phyloP scores from a whole-genome alignment of 2,113 vertebrate species.

The Phasianus colchicus region DNA sequence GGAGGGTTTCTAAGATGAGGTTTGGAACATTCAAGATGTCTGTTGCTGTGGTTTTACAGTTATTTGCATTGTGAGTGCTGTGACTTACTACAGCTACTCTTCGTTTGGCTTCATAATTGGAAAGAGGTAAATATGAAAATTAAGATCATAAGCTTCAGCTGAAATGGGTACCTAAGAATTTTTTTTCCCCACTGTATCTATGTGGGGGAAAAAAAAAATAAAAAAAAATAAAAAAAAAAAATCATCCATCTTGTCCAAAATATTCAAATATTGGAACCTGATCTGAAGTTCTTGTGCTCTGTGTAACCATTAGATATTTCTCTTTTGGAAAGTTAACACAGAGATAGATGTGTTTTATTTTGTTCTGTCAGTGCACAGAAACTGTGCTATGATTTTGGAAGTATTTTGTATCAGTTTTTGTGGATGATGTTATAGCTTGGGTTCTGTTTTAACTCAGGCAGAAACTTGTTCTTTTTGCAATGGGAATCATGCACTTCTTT shows the following conservation, averaged over 20 bases:
- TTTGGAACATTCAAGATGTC: neutral
- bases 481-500: neutral
- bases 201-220: neutral
- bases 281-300: neutral
- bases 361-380: neutral
- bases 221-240: neutral
- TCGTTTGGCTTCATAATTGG: neutral
- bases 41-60: neutral
- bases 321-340: neutral
- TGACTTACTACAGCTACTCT: neutral
- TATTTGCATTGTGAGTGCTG: neutral
- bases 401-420: neutral
- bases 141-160: neutral
- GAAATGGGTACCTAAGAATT: neutral
- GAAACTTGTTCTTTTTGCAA: neutral
- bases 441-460: constrained; percentile 1
- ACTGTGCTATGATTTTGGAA: constrained; percentile 4
- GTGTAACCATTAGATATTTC: neutral
- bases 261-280: neutral
- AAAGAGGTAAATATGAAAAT: neutral
- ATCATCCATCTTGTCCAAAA: neutral
- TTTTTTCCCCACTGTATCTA: neutral
- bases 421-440: neutral
- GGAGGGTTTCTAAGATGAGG: neutral
- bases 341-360: neutral